Conservation (phyloP, 2,888 invertebrate species). For the Nemotelus nigrinus region DNA sequence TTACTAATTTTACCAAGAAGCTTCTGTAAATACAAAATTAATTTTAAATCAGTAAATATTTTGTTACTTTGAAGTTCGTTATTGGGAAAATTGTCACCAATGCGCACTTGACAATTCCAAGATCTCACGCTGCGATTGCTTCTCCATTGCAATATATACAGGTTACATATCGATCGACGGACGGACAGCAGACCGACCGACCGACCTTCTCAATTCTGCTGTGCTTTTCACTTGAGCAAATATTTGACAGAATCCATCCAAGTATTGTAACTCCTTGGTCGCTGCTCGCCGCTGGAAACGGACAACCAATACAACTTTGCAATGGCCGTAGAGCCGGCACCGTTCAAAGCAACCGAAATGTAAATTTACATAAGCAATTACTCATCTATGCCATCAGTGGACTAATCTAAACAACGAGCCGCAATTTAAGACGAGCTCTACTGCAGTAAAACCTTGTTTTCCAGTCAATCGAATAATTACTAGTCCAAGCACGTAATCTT, state of each 20-base stretch:
- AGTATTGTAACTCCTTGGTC: too few species aligned
- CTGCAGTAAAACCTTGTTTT: background rate
- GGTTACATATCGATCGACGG: too few species aligned
- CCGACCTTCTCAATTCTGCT: slow-evolving; percentile 39
- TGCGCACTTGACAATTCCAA: slow-evolving; percentile 24
- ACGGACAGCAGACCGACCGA: background rate
- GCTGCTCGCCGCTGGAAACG: background rate
- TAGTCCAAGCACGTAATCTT: slow-evolving; percentile 40
- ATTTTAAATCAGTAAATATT: slow-evolving; percentile 9
- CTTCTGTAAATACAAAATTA: background rate
- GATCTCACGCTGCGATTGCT: slow-evolving; percentile 28
- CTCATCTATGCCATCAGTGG: slow-evolving; percentile 39
- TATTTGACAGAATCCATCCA: slow-evolving; percentile 22
- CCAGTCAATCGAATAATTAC: slow-evolving; percentile 34
- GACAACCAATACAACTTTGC: slow-evolving; percentile 13
- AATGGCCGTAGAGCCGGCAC: slow-evolving; percentile 14
- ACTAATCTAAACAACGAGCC: slow-evolving; percentile 11
- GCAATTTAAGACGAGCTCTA: background rate
- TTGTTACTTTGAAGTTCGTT: background rate
- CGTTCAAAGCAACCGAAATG: slow-evolving; percentile 34
- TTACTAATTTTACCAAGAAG: background rate
- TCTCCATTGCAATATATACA: background rate
- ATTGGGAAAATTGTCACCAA: background rate
- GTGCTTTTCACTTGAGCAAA: slow-evolving; percentile 43
- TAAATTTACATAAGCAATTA: slow-evolving; percentile 43